A percentile compares a stretch with the other conserved stretches of the same genome.
Evolutionary conservation across 2,888 invertebrate species (phyloP).

Genomic region (Anthrax anthrax): DNA sequence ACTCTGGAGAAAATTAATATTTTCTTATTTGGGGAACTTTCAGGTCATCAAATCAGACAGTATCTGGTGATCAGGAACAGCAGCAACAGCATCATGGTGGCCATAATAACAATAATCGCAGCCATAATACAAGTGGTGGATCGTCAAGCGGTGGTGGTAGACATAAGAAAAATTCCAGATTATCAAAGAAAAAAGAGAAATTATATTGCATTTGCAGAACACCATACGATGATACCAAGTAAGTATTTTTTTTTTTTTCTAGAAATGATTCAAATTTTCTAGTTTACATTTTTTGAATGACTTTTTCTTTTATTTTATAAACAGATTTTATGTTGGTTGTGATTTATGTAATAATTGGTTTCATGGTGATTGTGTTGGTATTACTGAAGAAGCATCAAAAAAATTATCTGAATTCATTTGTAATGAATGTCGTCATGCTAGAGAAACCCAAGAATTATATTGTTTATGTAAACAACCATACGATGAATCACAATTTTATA

Average conservation of each 20-base stretch:
- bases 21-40: neutral
- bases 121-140: conserved; percentile 12
- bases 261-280: too few relatives aligned
- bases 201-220: conserved; percentile 84
- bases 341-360: conserved; percentile 98
- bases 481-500: conserved; percentile 96
- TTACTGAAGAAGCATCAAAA: conserved; percentile 83
- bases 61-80: conserved; percentile 2
- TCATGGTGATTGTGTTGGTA: conserved; percentile 92
- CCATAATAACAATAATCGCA: conserved; percentile 9
- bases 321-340: conserved; percentile 91
- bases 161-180: conserved; percentile 12
- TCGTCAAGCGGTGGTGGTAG: conserved; percentile 17
- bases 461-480: conserved; percentile 94
- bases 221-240: conserved; percentile 91
- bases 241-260: conserved; percentile 22
- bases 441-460: conserved; percentile 83
- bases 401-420: conserved; percentile 82
- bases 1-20: neutral
- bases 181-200: conserved; percentile 52
- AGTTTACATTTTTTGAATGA: too few relatives aligned
- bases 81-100: conserved; percentile 1
- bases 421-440: conserved; percentile 69
- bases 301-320: conserved; percentile 10
- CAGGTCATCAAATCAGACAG: conserved; percentile 1